These are phyloP conservation scores for Noctua fimbriata DNA, from an alignment of 2,888 invertebrate species.

Conservation along the genomic window DNA sequence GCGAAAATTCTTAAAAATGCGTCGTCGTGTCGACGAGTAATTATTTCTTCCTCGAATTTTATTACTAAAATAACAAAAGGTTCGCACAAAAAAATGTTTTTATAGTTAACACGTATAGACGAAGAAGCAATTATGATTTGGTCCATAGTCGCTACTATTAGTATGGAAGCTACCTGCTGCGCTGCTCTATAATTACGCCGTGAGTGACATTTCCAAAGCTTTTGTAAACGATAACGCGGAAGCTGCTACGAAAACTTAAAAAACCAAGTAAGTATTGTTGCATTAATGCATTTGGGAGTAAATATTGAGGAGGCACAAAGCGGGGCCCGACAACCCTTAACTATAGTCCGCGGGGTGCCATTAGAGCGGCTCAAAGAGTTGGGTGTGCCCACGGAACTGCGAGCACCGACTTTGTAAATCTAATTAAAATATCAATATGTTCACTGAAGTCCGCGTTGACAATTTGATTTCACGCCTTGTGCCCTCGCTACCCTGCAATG, in stretches of 20 bases:
- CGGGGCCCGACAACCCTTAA: constrained; percentile 88
- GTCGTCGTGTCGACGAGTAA: constrained; percentile 67
- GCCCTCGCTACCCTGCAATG: constrained; percentile 61
- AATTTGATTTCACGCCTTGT: constrained; percentile 89
- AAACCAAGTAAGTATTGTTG: constrained; percentile 89
- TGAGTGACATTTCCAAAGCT: constrained; percentile 87
- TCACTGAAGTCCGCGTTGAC: constrained; percentile 86
- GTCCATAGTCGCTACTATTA: constrained; percentile 80
- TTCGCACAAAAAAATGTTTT: constrained; percentile 75
- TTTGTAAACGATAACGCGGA: constrained; percentile 90
- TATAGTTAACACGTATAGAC: constrained; percentile 77
- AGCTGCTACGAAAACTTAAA: constrained; percentile 89
- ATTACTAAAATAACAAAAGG: constrained; percentile 77
- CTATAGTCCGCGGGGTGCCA: constrained; percentile 89
- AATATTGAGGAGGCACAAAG: constrained; percentile 89
- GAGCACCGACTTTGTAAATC: constrained; percentile 88
- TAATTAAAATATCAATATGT: constrained; percentile 91
- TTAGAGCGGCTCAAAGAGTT: constrained; percentile 89
- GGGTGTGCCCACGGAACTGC: constrained; percentile 84
- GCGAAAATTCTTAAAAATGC: constrained; percentile 38
- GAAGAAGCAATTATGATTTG: constrained; percentile 84
- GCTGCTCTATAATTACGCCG: constrained; percentile 88
- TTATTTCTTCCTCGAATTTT: constrained; percentile 73
- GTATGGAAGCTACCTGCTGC: constrained; percentile 85
- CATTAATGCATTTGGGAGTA: constrained; percentile 90